phyloP scores from a whole-genome alignment of 2,113 vertebrate species.

The Dolichallabes microphthalmus region DNA sequence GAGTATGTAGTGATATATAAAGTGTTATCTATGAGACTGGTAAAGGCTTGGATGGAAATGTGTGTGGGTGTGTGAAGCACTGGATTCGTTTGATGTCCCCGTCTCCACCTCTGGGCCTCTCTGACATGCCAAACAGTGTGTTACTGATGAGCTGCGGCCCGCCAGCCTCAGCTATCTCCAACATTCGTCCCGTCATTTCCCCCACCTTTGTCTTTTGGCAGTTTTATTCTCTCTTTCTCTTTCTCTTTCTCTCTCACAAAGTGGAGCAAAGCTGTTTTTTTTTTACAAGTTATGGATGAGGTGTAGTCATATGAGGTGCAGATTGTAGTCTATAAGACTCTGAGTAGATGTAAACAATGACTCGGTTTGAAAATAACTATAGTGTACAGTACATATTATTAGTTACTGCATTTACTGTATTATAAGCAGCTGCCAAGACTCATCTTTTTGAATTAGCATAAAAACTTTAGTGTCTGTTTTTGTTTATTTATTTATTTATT shows the following conservation, averaged over 20 bases:
- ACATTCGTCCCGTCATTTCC: background rate
- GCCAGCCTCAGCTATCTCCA: conserved; percentile 33
- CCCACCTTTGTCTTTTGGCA: background rate
- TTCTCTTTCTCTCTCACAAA: background rate
- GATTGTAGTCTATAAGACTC: background rate
- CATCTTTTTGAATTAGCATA: too few relatives aligned
- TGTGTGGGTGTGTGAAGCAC: background rate
- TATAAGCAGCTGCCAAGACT: too few relatives aligned
- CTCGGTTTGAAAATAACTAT: too few relatives aligned
- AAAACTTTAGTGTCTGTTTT: too few relatives aligned
- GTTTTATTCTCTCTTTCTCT: background rate
- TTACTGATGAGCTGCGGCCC: conserved; percentile 65
- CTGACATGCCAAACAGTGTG: conserved; percentile 63
- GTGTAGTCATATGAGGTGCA: background rate
- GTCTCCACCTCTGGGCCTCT: conserved; percentile 1
- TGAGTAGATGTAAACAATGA: background rate
- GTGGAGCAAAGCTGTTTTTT: background rate
- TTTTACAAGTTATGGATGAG: background rate
- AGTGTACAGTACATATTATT: background rate
- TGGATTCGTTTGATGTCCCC: conserved; percentile 17
- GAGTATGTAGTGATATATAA: conserved; percentile 31
- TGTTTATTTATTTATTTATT: too few relatives aligned
- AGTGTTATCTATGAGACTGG: conserved; percentile 56
- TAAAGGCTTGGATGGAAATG: conserved; percentile 46
- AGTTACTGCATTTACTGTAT: too few relatives aligned